These are phyloP conservation scores for Clarias fuscus DNA, from an alignment of 2,797 vertebrate genomes.

Conservation along the genomic window DNA sequence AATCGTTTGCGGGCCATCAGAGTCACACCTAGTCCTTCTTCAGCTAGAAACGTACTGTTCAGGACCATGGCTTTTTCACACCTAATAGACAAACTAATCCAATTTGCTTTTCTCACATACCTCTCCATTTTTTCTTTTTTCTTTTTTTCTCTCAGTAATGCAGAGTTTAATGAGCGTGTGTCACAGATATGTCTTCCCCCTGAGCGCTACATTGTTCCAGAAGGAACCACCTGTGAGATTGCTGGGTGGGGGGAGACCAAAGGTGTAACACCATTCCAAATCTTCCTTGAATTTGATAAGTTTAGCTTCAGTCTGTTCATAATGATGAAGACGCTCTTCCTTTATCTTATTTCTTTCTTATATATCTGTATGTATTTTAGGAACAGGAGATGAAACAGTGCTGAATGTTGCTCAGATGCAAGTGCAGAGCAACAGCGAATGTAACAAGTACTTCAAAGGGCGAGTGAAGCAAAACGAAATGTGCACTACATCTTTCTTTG, in stretches of 20 bases:
- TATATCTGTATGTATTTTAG: conserved; percentile 63
- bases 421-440: conserved; percentile 83
- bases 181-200: conserved; percentile 94
- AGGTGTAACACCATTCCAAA: conserved; percentile 72
- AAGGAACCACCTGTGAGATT: conserved; percentile 84
- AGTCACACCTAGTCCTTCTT: conserved; percentile 91
- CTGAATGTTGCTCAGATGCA: conserved; percentile 84
- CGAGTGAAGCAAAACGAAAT: conserved; percentile 87
- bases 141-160: conserved; percentile 71
- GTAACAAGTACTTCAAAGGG: conserved; percentile 81
- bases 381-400: conserved; percentile 76
- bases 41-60: conserved; percentile 82
- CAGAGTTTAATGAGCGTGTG: conserved; percentile 81
- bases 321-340: neutral
- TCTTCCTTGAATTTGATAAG: conserved; percentile 32
- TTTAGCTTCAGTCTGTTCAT: conserved; percentile 8
- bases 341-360: conserved; percentile 16
- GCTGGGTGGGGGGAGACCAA: conserved; percentile 93
- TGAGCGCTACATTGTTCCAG: conserved; percentile 85
- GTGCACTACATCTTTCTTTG: conserved; percentile 81
- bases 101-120: neutral
- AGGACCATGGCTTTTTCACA: neutral
- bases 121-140: conserved; percentile 7
- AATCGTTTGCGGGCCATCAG: conserved; percentile 88
- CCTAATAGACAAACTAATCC: neutral